Evolutionary conservation across 1,140 invertebrate genomes (phyloP), one percentile per base, ranked within the genome.

Genomic region (Propsilocerus akamusi): DNA sequence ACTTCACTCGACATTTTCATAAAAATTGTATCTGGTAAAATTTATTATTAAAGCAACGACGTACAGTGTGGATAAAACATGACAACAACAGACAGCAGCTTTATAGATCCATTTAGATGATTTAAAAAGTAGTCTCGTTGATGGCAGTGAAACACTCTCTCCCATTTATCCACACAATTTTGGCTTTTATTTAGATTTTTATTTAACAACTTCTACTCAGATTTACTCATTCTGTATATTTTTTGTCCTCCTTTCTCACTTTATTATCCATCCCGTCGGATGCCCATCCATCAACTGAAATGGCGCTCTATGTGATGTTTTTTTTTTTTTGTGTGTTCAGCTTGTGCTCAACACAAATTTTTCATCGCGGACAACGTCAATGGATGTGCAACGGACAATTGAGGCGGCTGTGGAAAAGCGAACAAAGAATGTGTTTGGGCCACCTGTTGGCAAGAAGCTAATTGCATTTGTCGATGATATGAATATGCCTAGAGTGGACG

Each of bases 401-500:
- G 89, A 94, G 67, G 80, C 85, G 0, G 77, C 77, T 24, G 77
- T 93, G 4, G 86, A 92, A 59, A 93, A 92, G 65, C 70, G 87
- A 54, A 91, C 87, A 3, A 90, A 90, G 64, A 83, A 91, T 60
- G 79, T 80, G 17, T 93, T 83, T 59, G 90, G 89, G 0, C 89
- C 90, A 49, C 77, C 86, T 4, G 72, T 83, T 32, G 88, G 88
- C 17, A 93, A 90, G 68, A 80, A 82, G 58, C 71, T 94, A 55
- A 71, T 91, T 37, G 75, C 89, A 54, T 94, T 94, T 61, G 83
- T 95, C 54, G 91, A 95, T 62, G 88, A 95, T 58, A 81, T 95
- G 78, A 92, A 94, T 64, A 92, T 92, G 87, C 88, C 89, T 28
- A 76, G 86, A 66, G 82, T 89, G 24, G 71, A 72, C 57, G 59